Base-by-base conservation (phyloP, 2,888 invertebrate species). In the Gastracanthus pulcherrimus region DNA sequence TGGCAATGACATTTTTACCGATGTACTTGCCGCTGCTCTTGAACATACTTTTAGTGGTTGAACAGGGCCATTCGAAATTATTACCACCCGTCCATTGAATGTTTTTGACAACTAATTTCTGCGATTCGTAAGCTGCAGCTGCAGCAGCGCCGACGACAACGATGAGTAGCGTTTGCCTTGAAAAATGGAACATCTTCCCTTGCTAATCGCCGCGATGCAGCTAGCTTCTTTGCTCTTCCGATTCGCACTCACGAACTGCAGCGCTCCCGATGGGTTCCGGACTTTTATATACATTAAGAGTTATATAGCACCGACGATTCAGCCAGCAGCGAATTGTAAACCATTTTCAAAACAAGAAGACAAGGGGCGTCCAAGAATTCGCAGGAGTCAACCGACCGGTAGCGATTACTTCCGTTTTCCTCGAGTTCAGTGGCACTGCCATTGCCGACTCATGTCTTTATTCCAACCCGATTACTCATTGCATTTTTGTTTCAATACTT, bases 1-100 rank as follows among this genome's bases (percentile, higher is more conserved):
- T 95, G 2, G 93, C 93, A 80, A 95, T 94, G 48, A 94, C 91
- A 88, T 95, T 94, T 83, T 93, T 93, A 67, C 93, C 92, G 60
- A 93, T 92, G 91, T 94, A 95, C 51, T 93, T 92, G 2, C 94
- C 94, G 1, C 93, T 92, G 66, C 92, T 93, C 69, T 92, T 92
- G 89, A 93, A 95, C 86, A 94, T 93, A 86, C 92, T 93, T 87
- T 93, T 94, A 23, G 94, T 94, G 62, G 93, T 92, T 1, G 92
- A 87, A 84, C 93, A 93, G n/a, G 94, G 94, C 93, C 94, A 94
- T 31, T 92, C 91, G 38, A 94, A 87, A n/a, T 67, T 64, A 71
- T 87, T 87, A 41, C 89, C 90, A 9, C 92, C 93, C 75, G 87
- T 91, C 87, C 93, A 89, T n/a, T 82, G n/a, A 23, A 81, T 26